Conservation (phyloP, 2,113 vertebrate species). For the Embiotoca jacksoni region DNA sequence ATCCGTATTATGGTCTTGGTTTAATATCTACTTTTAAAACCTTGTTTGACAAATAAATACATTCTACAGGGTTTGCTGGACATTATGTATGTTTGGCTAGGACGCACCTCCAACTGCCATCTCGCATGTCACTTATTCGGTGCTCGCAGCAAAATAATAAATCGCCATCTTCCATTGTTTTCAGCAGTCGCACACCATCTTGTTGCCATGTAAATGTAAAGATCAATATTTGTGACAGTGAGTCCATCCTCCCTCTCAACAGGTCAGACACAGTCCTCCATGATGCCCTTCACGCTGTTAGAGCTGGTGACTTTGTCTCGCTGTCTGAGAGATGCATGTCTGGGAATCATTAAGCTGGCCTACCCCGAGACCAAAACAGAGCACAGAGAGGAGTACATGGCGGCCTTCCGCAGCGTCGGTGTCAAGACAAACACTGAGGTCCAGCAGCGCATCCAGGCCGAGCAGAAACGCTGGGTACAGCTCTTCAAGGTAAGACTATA, state of each 20-base stretch:
- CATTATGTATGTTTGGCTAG: background rate
- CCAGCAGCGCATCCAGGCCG: constrained; percentile 91
- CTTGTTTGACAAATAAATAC: constrained; percentile 1
- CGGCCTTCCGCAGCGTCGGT: constrained; percentile 93
- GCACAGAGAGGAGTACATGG: constrained; percentile 93
- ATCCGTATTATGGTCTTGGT: too few species aligned
- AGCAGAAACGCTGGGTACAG: constrained; percentile 97
- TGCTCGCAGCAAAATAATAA: background rate
- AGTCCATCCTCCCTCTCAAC: constrained; percentile 41
- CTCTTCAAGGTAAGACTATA: constrained; percentile 91
- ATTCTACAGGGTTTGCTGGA: background rate
- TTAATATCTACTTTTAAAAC: too few species aligned
- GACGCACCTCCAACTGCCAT: background rate
- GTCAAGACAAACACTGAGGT: constrained; percentile 90
- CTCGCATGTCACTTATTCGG: constrained; percentile 3
- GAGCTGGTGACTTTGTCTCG: constrained; percentile 94
- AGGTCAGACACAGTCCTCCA: constrained; percentile 92
- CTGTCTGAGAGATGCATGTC: constrained; percentile 94
- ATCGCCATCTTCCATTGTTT: constrained; percentile 8
- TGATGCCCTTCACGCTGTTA: constrained; percentile 96
- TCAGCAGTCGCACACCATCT: constrained; percentile 2
- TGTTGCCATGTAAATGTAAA: constrained; percentile 41
- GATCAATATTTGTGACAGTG: constrained; percentile 54
- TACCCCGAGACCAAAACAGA: constrained; percentile 96
- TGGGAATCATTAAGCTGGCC: constrained; percentile 97